Conservation (phyloP, 2,797 vertebrate genomes). For the Danio albolineatus region DNA sequence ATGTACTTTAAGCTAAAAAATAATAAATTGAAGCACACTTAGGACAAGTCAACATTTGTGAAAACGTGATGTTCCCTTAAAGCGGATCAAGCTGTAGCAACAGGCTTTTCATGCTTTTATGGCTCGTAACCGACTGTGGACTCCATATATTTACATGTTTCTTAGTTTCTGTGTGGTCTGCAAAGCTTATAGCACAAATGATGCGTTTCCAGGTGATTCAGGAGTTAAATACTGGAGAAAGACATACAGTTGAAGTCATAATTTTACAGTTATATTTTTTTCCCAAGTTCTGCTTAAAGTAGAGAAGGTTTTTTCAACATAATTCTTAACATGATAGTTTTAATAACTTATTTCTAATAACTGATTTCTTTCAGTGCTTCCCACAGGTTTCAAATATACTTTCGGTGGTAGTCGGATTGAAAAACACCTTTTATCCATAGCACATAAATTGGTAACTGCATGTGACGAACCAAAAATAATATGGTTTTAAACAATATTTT, state of each 20-base stretch:
- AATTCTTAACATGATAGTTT: too few relatives aligned
- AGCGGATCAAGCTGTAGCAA: conserved; percentile 50
- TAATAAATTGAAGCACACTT: conserved; percentile 6
- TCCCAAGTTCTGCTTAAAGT: too few relatives aligned
- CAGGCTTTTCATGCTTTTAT: conserved; percentile 50
- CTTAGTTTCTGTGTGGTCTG: conserved; percentile 45
- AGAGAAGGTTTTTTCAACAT: too few relatives aligned
- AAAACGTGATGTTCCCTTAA: conserved; percentile 49
- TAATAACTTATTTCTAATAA: too few relatives aligned
- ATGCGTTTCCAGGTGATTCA: conserved; percentile 40
- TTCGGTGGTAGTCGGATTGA: too few relatives aligned
- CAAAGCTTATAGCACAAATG: conserved; percentile 41
- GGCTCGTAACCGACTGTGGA: conserved; percentile 48
- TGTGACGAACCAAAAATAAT: too few relatives aligned
- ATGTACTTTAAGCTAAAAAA: background rate
- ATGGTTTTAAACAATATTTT: too few relatives aligned
- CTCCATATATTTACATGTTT: conserved; percentile 42
- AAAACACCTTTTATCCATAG: too few relatives aligned
- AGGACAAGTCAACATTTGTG: conserved; percentile 47
- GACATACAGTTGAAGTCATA: background rate
- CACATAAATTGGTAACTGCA: too few relatives aligned
- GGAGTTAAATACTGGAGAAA: conserved; percentile 23
- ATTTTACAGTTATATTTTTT: too few relatives aligned
- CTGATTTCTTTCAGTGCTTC: too few relatives aligned
- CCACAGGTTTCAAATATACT: too few relatives aligned